phyloP scores from a whole-genome alignment of 2,888 invertebrate species.

The Cephus pygmeus region DNA sequence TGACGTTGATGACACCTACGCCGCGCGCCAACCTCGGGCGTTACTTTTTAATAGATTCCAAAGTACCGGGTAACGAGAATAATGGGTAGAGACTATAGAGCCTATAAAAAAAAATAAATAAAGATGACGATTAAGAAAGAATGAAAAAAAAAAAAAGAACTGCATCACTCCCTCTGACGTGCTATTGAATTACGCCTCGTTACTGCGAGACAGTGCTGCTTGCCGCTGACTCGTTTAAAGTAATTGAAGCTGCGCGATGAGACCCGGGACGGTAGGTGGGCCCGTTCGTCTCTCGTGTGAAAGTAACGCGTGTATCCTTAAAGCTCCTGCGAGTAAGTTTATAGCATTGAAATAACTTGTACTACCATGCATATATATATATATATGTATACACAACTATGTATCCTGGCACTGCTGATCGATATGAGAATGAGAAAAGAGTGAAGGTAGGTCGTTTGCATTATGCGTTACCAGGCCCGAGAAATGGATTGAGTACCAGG shows the following conservation, averaged over 20 bases:
- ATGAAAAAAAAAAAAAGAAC: background rate
- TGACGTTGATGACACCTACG: background rate
- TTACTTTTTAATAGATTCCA: background rate
- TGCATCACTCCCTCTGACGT: background rate
- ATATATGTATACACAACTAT: background rate
- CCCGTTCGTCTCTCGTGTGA: background rate
- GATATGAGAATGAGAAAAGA: background rate
- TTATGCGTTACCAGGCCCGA: background rate
- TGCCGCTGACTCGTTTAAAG: background rate
- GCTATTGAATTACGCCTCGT: conserved; percentile 4
- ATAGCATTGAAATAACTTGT: background rate
- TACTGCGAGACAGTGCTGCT: background rate
- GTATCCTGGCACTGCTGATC: background rate
- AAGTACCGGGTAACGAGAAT: background rate
- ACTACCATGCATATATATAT: background rate
- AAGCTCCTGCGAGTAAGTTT: background rate
- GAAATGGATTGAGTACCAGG: background rate
- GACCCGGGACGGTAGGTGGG: background rate
- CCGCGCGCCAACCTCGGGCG: background rate
- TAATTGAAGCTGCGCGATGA: background rate
- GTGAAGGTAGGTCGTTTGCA: background rate
- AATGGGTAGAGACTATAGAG: background rate
- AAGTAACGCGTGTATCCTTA: background rate
- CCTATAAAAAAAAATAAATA: background rate
- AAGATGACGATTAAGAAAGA: background rate